These are phyloP conservation scores for Cassiopea xamachana DNA, from an alignment of 30 jellyfish, hydroid and myxozoan species.

Conservation along the genomic window DNA sequence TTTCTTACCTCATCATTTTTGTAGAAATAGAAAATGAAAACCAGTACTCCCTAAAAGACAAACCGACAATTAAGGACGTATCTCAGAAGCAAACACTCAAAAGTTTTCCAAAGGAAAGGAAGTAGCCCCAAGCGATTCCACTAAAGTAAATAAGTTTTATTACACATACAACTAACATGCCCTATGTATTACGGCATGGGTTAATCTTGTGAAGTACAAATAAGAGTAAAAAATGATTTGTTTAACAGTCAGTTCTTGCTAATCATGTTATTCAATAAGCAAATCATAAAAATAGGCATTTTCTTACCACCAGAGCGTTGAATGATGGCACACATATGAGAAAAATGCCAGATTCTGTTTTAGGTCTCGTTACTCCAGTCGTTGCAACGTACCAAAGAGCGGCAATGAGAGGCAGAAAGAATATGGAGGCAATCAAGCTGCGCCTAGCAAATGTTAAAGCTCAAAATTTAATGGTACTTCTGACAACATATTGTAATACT, in stretches of 20 bases:
- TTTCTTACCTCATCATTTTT: slow-evolving; percentile 82
- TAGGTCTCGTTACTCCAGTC: slow-evolving; percentile 59
- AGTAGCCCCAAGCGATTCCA: too few relatives aligned
- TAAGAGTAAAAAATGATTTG: neutral
- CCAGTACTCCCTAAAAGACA: slow-evolving; percentile 68
- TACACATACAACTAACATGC: too few relatives aligned
- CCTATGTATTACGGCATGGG: too few relatives aligned
- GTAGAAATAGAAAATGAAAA: slow-evolving; percentile 88
- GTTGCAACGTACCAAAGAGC: slow-evolving; percentile 83
- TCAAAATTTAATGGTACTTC: too few relatives aligned
- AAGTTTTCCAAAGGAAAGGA: too few relatives aligned
- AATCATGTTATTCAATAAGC: neutral
- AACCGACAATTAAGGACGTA: neutral
- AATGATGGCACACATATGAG: slow-evolving; percentile 76
- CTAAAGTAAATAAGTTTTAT: too few relatives aligned
- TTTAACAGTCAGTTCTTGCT: neutral
- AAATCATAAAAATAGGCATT: neutral
- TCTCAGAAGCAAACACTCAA: neutral
- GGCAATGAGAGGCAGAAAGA: slow-evolving; percentile 78
- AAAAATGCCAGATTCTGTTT: slow-evolving; percentile 49
- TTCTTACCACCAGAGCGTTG: slow-evolving; percentile 73
- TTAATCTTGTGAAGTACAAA: too few relatives aligned
- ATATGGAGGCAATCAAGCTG: slow-evolving; percentile 82
- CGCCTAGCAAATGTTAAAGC: slow-evolving; percentile 31
- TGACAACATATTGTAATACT: too few relatives aligned